phyloP scores from a whole-genome alignment of 1,140 invertebrate genomes.

The Galleria mellonella region DNA sequence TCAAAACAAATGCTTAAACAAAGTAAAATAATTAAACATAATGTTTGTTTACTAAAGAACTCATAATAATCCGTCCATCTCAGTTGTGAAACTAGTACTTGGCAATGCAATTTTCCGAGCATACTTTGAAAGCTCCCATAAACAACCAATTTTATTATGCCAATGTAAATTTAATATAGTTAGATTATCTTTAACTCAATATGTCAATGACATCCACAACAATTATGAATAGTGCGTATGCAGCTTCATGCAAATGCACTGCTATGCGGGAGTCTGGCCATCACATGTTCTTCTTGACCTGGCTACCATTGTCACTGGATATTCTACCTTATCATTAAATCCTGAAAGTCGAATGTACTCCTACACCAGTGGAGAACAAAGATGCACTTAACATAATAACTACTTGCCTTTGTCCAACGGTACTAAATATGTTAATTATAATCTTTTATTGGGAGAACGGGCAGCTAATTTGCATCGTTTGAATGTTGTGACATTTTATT shows the following conservation, averaged over 20 bases:
- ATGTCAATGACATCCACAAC: constrained; percentile 19
- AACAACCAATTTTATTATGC: too few species aligned
- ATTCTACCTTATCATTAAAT: constrained; percentile 7
- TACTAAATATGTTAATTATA: constrained; percentile 44
- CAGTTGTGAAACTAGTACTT: too few species aligned
- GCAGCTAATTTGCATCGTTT: constrained; percentile 11
- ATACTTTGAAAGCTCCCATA: too few species aligned
- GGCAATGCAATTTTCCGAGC: too few species aligned
- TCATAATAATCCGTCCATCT: too few species aligned
- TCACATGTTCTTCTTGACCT: constrained; percentile 14
- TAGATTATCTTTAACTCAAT: constrained; percentile 2
- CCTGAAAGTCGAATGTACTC: constrained; percentile 15
- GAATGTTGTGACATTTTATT: constrained; percentile 24
- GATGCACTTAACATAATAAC: constrained; percentile 26
- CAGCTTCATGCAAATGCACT: constrained; percentile 7
- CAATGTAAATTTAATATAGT: too few species aligned
- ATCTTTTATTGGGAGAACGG: constrained; percentile 24
- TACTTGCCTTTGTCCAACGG: constrained; percentile 30
- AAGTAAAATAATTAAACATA: too few species aligned
- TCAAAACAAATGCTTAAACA: too few species aligned
- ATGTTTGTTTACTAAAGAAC: too few species aligned
- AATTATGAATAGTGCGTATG: constrained; percentile 12
- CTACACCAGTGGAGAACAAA: constrained; percentile 3
- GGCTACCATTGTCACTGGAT: constrained; percentile 1
- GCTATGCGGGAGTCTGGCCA: constrained; percentile 19